Evolutionary conservation across 1,140 invertebrate species (phyloP), one percentile per base, ranked within the genome.

Genomic region (Plutomurus gul): DNA sequence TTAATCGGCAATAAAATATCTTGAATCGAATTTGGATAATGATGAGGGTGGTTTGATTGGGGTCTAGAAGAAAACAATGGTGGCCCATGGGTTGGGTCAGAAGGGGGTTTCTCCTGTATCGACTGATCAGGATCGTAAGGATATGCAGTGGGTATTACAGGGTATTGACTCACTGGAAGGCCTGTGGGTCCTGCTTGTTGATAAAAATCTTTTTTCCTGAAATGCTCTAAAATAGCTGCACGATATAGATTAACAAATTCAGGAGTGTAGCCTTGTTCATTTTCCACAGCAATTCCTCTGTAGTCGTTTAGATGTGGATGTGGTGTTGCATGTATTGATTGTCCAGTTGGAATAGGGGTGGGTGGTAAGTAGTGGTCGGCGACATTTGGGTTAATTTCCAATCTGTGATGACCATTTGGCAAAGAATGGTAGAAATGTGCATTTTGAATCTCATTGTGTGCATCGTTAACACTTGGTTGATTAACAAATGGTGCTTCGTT

Each of bases 1-100:
- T 27, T 25, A 65, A 65, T 65, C 0, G 81, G 81, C 1, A 39
- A 60, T 1, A 80, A 7, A 3, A 82, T 78, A 40, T 82, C 78
- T 47, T 82, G 81, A 60, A 82, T 82, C 18, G 81, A 80, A 72
- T 80, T 82, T 33, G 78, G 81, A 56, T 65, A 75, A 33, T 40
- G 22, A 18, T 33, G 76, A 25, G 13, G 13, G 3, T 37, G 47
- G 22, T 39, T 65, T 46, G 36, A 43, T 0, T 39, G 0, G 16
- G 72, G 73, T 78, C 65, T 1, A 36, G 20, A 33, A 1, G 43
- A 27, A 56, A 30, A 39, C n/a, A 73, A 49, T 13, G 36, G 72
- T 33, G 43, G 72, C 4, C 16, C 13, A 16, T 46, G 40, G 30
- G 72, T 74, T 30, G 72, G 72, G 3, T 18, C 27, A 33, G 36